Percentiles rank a stretch among this genome's conserved stretches.
Evolutionary conservation across 64 coral and sea anemone genomes (phyloP).

Genomic region (Porites australiensis): DNA sequence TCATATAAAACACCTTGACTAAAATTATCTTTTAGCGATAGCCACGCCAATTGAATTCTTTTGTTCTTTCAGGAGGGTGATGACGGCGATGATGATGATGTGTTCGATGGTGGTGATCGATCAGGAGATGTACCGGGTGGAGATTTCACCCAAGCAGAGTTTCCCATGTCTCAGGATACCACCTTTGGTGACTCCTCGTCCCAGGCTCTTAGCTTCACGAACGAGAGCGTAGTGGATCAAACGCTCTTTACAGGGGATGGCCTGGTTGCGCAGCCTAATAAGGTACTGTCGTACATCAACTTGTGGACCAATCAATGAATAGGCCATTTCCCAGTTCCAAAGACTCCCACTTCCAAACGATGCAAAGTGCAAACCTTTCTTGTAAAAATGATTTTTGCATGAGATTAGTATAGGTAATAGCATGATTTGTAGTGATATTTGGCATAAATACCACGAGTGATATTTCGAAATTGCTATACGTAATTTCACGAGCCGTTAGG

Average conservation of each 20-base stretch:
- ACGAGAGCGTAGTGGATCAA: conserved; percentile 69
- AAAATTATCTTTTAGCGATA: too few relatives aligned
- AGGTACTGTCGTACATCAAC: conserved; percentile 37
- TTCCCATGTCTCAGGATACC: conserved; percentile 58
- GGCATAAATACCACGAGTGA: too few relatives aligned
- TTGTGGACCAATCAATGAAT: neutral
- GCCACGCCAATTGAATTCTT: neutral
- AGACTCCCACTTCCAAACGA: too few relatives aligned
- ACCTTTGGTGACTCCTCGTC: conserved; percentile 76
- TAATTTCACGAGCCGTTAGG: too few relatives aligned
- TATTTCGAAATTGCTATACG: too few relatives aligned
- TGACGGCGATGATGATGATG: conserved; percentile 54
- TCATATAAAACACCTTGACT: too few relatives aligned
- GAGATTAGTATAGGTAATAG: too few relatives aligned
- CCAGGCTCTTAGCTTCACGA: conserved; percentile 83
- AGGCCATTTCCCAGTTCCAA: too few relatives aligned
- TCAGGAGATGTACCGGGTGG: neutral
- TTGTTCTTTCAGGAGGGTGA: conserved; percentile 4
- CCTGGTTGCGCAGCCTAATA: conserved; percentile 95
- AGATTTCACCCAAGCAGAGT: conserved; percentile 20
- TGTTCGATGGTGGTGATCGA: neutral
- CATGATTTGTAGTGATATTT: too few relatives aligned
- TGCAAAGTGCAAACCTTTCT: too few relatives aligned
- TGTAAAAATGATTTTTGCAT: too few relatives aligned
- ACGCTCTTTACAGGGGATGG: conserved; percentile 95